Base-by-base conservation (phyloP, 2,888 invertebrate species). In the Melanotus villosus region DNA sequence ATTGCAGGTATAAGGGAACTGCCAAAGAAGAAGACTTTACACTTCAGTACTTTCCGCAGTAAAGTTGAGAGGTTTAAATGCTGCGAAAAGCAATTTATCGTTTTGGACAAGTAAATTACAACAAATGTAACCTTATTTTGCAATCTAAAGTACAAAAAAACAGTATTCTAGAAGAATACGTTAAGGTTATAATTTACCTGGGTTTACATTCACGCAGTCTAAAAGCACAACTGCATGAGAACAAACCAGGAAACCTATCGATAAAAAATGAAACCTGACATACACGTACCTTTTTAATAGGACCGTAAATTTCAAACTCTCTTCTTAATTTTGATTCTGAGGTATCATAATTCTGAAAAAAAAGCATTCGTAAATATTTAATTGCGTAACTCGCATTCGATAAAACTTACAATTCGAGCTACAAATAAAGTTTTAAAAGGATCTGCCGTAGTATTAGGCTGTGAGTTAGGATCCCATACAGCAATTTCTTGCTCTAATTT, bases 401-500 rank as follows among this genome's bases (percentile, higher is more conserved):
- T 43, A 69, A 23, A 7, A 91, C 95, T 91, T 86, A 97, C 97
- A 85, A 99, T 92, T 84, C 99, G 89, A 14, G 98, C 98, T 73
- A 99, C 93, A 86, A 99, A 99, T 5, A 99, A 87, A 0, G 99
- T 98, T 84, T 97, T 98, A 87, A 97, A 99, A 0, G 99, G 97
- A 86, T 99, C 99, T 6, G 90, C 90, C 0, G 98, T 97, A 0
- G 93, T 92, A 77, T 89, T 90, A 1, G 91, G 86, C 45, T 92
- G 90, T 65, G 91, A 89, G 50, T 92, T 90, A 0, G 99, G 99
- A 85, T 97, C 96, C 99, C 98, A 98, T 56, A 96, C 87, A 0
- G 98, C 98, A 67, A 98, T 98, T 86, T 97, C 98, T 82, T 99
- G 98, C 84, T 99, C 99, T 57, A 99, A 87, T 86, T 98, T 97